A percentile compares a stretch with the other conserved stretches of the same genome.
Evolutionary conservation across 2,888 invertebrate species (phyloP).

Genomic region (Bursaphelenchus okinawaensis): DNA sequence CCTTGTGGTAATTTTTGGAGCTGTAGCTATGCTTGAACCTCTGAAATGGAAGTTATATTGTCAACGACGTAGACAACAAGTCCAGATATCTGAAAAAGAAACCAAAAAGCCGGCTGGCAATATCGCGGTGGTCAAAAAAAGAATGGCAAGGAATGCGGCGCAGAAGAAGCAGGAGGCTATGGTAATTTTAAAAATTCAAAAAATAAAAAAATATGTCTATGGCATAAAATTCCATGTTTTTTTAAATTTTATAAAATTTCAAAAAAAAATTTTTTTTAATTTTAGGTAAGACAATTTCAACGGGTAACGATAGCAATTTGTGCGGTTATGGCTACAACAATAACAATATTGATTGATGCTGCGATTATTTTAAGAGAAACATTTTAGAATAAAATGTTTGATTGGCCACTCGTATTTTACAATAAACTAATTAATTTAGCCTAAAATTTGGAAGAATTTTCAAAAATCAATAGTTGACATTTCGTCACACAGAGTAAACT

Average conservation of each 20-base stretch:
- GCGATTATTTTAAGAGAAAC: constrained; percentile 5
- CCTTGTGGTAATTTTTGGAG: not conserved
- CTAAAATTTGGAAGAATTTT: no score
- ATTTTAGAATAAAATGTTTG: no score
- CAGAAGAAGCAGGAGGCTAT: not conserved
- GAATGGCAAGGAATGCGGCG: not conserved
- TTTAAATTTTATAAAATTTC: not conserved
- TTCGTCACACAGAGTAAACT: no score
- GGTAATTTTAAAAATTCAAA: no score
- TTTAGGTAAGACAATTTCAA: constrained; percentile 6
- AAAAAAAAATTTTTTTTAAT: not conserved
- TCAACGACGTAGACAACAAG: not conserved
- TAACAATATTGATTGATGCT: not conserved
- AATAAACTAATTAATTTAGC: no score
- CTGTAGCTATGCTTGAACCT: constrained; percentile 6
- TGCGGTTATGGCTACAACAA: constrained; percentile 4
- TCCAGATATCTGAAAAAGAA: not conserved
- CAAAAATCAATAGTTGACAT: no score
- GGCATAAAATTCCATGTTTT: not conserved
- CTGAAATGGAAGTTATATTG: constrained; percentile 5
- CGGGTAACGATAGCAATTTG: constrained; percentile 1
- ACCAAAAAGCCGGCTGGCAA: no score
- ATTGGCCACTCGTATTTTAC: no score
- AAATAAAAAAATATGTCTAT: no score
- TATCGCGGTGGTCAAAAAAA: no score